A percentile compares a stretch with the other conserved stretches of the same genome.
Conservation (phyloP, 2,797 vertebrate species). For the Antrozous pallidus region DNA sequence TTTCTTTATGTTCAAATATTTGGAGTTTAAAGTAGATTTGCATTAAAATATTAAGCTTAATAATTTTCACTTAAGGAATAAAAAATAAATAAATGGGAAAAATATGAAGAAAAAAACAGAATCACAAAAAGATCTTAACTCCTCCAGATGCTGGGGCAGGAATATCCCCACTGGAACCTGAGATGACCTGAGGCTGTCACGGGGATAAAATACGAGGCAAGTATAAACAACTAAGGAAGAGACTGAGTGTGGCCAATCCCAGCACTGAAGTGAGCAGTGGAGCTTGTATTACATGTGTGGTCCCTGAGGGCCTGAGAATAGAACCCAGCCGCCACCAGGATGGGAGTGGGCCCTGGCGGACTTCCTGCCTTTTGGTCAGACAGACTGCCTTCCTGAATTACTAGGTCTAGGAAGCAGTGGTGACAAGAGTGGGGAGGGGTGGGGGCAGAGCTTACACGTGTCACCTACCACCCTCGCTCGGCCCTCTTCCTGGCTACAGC, state of each 20-base stretch:
- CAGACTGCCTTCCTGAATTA: conserved; percentile 55
- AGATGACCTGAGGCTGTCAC: background rate
- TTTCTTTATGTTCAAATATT: background rate
- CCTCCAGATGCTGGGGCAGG: background rate
- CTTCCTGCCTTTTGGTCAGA: conserved; percentile 54
- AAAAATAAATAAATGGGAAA: background rate
- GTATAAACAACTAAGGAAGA: background rate
- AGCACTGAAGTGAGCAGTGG: background rate
- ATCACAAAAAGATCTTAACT: background rate
- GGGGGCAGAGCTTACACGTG: background rate
- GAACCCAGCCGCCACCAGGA: background rate
- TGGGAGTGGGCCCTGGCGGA: background rate
- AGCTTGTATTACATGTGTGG: background rate
- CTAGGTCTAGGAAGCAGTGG: conserved; percentile 24
- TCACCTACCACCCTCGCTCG: background rate
- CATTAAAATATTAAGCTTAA: conserved; percentile 19
- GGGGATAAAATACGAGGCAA: background rate
- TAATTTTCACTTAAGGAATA: background rate
- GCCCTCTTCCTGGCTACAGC: background rate
- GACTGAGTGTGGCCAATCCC: background rate
- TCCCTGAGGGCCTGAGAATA: background rate
- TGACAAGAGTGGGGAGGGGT: background rate
- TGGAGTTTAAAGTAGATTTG: background rate
- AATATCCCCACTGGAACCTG: background rate
- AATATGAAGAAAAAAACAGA: background rate